Percentiles rank a stretch among this genome's conserved stretches.
Conservation (phyloP, 1,140 invertebrate genomes). For the Eurosta solidaginis region DNA sequence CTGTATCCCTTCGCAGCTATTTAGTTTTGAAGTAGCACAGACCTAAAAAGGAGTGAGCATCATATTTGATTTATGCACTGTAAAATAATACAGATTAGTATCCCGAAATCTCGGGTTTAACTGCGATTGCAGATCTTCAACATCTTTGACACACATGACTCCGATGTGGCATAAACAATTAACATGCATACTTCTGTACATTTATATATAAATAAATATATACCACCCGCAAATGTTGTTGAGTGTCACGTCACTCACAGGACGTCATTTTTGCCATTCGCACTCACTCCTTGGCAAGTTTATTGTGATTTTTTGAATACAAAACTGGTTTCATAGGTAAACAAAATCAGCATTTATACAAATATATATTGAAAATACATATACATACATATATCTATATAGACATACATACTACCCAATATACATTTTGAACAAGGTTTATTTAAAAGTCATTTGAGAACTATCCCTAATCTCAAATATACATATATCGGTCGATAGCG, state of each 20-base stretch:
- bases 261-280: background rate
- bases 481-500: too few species aligned
- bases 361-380: background rate
- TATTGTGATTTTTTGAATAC: constrained; percentile 15
- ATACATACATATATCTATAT: background rate
- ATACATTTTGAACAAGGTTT: too few species aligned
- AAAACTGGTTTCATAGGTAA: constrained; percentile 15
- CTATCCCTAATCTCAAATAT: too few species aligned
- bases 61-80: too few species aligned
- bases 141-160: too few species aligned
- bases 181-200: background rate
- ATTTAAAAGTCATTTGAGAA: too few species aligned
- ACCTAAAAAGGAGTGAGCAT: too few species aligned
- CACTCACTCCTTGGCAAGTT: constrained; percentile 17
- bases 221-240: constrained; percentile 5
- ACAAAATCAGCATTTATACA: background rate
- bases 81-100: too few species aligned
- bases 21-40: too few species aligned
- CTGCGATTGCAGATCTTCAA: too few species aligned
- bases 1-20: too few species aligned
- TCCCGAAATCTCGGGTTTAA: too few species aligned
- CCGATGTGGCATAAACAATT: background rate
- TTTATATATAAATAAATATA: background rate
- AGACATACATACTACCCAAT: background rate
- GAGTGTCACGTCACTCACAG: constrained; percentile 20